These are phyloP conservation scores for Orgyia antiqua DNA, from an alignment of 2,888 invertebrate genomes.

Conservation along the genomic window DNA sequence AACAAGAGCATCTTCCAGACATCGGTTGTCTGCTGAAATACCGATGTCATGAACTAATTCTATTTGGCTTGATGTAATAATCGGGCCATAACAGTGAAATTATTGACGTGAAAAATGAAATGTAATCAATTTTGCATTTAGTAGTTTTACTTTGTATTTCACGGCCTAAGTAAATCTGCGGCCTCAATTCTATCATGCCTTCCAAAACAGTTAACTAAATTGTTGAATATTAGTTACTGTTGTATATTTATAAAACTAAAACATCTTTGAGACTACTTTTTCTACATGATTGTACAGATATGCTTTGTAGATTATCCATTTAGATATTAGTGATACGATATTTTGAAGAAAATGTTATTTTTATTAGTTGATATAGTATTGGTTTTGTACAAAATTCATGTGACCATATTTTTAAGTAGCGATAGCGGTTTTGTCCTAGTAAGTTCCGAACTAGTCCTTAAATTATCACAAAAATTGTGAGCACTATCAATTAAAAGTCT, in stretches of 20 bases:
- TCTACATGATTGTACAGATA: conserved; percentile 60
- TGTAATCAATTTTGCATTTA: conserved; percentile 47
- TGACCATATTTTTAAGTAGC: conserved; percentile 63
- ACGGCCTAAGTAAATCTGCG: conserved; percentile 58
- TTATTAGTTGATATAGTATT: conserved; percentile 35
- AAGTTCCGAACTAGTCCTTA: conserved; percentile 73
- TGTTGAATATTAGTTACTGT: conserved; percentile 38
- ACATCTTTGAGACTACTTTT: conserved; percentile 50
- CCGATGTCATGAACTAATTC: conserved; percentile 66
- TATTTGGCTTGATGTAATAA: conserved; percentile 31
- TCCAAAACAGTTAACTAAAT: conserved; percentile 36
- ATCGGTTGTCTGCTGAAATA: conserved; percentile 69
- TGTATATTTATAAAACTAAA: conserved; percentile 40
- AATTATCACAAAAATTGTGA: conserved; percentile 40
- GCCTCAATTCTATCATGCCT: conserved; percentile 59
- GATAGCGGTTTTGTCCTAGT: conserved; percentile 68
- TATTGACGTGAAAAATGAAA: conserved; percentile 25
- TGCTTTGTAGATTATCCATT: conserved; percentile 41
- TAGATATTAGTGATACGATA: conserved; percentile 33
- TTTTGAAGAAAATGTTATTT: conserved; percentile 36
- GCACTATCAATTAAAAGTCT: conserved; percentile 27
- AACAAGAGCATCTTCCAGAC: conserved; percentile 76
- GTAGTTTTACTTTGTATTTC: conserved; percentile 48
- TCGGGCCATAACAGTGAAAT: conserved; percentile 40
- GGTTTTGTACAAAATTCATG: conserved; percentile 65